Evolutionary conservation across 2,113 vertebrate genomes (phyloP), one percentile per base, ranked within the genome.

Genomic region (Mustelus asterias): DNA sequence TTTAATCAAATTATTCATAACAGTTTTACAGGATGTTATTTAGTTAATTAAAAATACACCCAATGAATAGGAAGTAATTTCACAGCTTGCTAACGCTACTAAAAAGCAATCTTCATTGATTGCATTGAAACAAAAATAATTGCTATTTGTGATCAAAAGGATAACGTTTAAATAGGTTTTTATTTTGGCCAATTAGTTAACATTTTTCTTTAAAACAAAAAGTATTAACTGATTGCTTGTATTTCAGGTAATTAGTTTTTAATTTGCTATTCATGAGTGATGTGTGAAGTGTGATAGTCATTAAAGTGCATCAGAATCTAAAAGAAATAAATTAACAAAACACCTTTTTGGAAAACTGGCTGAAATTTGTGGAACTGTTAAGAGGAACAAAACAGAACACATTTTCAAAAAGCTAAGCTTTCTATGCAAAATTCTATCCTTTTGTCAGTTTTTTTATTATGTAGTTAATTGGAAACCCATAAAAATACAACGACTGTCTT

Each of bases 161-260:
- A 93, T 92, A 65, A 93, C 18, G 33, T 65, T 93, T 67, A 93
- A 93, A 93, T 67, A 65, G 33, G 37, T 63, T 65, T 93, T 93
- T 67, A 58, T 93, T 93, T 93, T 93, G 16, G 89, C 60, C 58
- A 93, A 67, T 93, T 93, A 93, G 89, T 93, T 93, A 93, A 93
- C 89, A 67, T 93, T 93, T 60, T 93, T 65, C 20, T n/a, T n/a
- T 65, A 58, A 93, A 93, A 67, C 89, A 93, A 93, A 65, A 92
- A 93, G 89, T 37, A 65, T n/a, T 93, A 93, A 67, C 89, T 67
- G 85, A 88, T 24, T 54, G 60, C 89, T 65, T 93, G 33, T 93
- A 93, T 37, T 93, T 63, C 89, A 93, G 41, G 89, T 93, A 93
- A 93, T 93, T 93, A 93, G 89, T 93, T 93, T 93, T 93, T 67